Evolutionary conservation across 1,140 invertebrate species (phyloP).

Genomic region (Archivesica marissinica): DNA sequence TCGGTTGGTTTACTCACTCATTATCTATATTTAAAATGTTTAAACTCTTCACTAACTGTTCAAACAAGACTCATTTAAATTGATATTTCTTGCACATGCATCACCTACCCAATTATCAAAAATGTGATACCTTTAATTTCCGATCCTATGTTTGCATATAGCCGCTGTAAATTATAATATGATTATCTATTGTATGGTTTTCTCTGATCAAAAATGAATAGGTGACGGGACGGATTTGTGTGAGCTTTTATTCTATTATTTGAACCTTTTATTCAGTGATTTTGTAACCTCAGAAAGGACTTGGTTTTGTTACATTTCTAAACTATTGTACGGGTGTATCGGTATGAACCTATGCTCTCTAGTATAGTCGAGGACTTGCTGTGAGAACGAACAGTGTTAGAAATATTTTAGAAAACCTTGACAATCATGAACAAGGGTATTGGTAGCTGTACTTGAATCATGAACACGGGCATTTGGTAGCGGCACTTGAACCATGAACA

Average conservation of each 20-base stretch:
- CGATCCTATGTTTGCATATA: constrained; percentile 26
- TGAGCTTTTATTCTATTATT: background rate
- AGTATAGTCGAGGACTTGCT: too few relatives aligned
- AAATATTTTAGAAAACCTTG: too few relatives aligned
- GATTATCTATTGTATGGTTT: background rate
- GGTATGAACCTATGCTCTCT: too few relatives aligned
- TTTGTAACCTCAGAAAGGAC: constrained; percentile 16
- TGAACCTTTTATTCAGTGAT: background rate
- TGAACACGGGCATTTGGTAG: too few relatives aligned
- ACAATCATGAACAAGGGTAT: too few relatives aligned
- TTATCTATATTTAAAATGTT: background rate
- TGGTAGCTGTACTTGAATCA: too few relatives aligned
- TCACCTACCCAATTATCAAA: constrained; percentile 20
- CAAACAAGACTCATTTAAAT: constrained; percentile 1
- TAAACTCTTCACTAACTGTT: background rate
- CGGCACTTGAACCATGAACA: too few relatives aligned
- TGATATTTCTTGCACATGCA: constrained; percentile 13
- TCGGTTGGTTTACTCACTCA: background rate
- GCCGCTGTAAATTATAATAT: constrained; percentile 39
- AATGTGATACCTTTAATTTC: constrained; percentile 57
- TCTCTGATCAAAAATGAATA: constrained; percentile 34
- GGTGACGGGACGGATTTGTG: background rate
- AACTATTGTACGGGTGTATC: too few relatives aligned
- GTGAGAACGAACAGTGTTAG: too few relatives aligned
- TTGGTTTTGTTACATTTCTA: too few relatives aligned